A percentile compares a stretch with the other conserved stretches of the same genome.
Conservation (phyloP, 2,113 vertebrate genomes). For the Cryptomyrus ogoouensis region DNA sequence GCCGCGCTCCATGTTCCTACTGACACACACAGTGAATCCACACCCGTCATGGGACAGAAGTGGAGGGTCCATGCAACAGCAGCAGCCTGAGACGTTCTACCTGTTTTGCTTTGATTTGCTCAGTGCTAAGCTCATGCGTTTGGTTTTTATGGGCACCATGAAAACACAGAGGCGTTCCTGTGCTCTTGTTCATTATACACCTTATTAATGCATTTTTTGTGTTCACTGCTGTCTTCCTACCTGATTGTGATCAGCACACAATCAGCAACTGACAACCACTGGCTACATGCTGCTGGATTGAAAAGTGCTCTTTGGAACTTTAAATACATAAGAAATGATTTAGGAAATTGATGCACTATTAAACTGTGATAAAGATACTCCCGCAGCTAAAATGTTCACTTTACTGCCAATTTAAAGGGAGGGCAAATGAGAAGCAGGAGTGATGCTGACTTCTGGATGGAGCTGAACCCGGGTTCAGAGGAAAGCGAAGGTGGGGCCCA, state of each 20-base stretch:
- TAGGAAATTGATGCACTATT: neutral
- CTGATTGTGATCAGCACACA: neutral
- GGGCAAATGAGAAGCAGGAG: neutral
- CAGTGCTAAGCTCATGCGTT: neutral
- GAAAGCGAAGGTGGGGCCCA: neutral
- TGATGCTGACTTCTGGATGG: neutral
- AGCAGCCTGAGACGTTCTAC: neutral
- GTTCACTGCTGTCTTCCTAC: neutral
- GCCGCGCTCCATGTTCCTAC: neutral
- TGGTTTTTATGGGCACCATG: neutral
- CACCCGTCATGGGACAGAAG: neutral
- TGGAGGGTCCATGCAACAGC: neutral
- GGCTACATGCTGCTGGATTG: neutral
- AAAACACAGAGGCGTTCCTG: neutral
- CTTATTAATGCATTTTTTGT: neutral
- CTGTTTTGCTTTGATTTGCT: neutral
- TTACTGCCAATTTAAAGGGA: neutral
- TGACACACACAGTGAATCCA: neutral
- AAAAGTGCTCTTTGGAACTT: neutral
- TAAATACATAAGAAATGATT: neutral
- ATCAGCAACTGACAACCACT: neutral
- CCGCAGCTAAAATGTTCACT: neutral
- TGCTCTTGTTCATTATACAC: neutral
- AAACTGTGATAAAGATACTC: neutral
- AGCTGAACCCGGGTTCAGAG: too few relatives aligned